These are phyloP conservation scores for Ryuthela nishihirai DNA, from an alignment of 2,888 invertebrate species.

Conservation along the genomic window DNA sequence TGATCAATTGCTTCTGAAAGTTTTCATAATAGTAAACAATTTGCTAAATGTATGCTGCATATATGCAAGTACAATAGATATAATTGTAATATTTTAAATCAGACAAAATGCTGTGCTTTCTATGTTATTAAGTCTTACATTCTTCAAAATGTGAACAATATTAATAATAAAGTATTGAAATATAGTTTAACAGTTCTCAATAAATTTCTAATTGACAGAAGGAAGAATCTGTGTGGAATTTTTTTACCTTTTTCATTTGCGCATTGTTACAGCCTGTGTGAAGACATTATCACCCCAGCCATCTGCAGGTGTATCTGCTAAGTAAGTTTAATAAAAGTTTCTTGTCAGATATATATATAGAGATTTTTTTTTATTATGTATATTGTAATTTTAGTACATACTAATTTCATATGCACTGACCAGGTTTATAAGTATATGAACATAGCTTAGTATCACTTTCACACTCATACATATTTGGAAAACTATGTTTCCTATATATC, in stretches of 20 bases:
- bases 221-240: conserved; percentile 61
- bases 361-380: too few species aligned
- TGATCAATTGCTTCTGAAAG: too few species aligned
- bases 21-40: neutral
- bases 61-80: neutral
- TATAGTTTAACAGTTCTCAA: too few species aligned
- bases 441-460: too few species aligned
- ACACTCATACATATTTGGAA: too few species aligned
- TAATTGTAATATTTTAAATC: too few species aligned
- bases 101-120: too few species aligned
- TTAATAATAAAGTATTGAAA: neutral
- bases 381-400: too few species aligned
- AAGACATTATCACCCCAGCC: conserved; percentile 15
- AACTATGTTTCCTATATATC: too few species aligned
- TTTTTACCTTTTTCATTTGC: conserved; percentile 64
- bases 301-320: neutral
- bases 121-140: neutral
- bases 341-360: too few species aligned
- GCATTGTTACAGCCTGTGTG: conserved; percentile 68
- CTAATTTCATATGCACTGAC: too few species aligned
- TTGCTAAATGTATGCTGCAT: neutral
- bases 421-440: too few species aligned
- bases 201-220: conserved; percentile 12
- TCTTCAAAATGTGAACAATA: neutral
- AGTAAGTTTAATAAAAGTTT: neutral